Evolutionary conservation across 2,113 vertebrate species (phyloP).

Genomic region (Gambusia affinis): DNA sequence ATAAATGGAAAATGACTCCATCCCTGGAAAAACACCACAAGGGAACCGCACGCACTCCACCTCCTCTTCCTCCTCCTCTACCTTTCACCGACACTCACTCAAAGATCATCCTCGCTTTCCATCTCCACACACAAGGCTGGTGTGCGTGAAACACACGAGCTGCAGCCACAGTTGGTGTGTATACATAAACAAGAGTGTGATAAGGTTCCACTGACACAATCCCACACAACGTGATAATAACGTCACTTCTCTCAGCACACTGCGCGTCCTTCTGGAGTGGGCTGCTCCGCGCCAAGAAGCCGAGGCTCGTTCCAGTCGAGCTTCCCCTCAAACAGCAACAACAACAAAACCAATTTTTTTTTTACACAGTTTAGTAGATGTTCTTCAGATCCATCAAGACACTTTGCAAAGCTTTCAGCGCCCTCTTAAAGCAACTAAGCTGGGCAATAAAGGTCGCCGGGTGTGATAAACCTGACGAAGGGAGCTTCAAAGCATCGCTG

Average conservation of each 20-base stretch:
- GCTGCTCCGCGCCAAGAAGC: slow-evolving; percentile 61
- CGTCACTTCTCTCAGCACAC: slow-evolving; percentile 74
- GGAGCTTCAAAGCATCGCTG: background rate
- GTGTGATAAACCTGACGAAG: slow-evolving; percentile 7
- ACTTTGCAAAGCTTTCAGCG: slow-evolving; percentile 11
- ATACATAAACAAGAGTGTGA: slow-evolving; percentile 59
- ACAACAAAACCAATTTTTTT: too few relatives aligned
- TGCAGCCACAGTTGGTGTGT: slow-evolving; percentile 31
- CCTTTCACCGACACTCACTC: slow-evolving; percentile 46
- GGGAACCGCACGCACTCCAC: slow-evolving; percentile 62
- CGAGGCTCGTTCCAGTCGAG: slow-evolving; percentile 41
- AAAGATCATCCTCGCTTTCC: slow-evolving; percentile 15
- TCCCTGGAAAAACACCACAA: slow-evolving; percentile 70
- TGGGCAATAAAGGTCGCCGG: slow-evolving; percentile 20
- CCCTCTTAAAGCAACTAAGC: background rate
- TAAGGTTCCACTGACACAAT: slow-evolving; percentile 63
- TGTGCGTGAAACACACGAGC: background rate
- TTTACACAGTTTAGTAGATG: background rate
- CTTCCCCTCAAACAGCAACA: slow-evolving; percentile 29
- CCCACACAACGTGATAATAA: slow-evolving; percentile 75
- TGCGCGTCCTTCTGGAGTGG: slow-evolving; percentile 75
- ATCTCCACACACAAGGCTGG: slow-evolving; percentile 16
- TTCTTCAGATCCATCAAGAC: background rate
- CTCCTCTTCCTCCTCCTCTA: slow-evolving; percentile 58
- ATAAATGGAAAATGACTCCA: slow-evolving; percentile 83